phyloP scores from a whole-genome alignment of 2,888 invertebrate species.

The Sussaba pulchella region DNA sequence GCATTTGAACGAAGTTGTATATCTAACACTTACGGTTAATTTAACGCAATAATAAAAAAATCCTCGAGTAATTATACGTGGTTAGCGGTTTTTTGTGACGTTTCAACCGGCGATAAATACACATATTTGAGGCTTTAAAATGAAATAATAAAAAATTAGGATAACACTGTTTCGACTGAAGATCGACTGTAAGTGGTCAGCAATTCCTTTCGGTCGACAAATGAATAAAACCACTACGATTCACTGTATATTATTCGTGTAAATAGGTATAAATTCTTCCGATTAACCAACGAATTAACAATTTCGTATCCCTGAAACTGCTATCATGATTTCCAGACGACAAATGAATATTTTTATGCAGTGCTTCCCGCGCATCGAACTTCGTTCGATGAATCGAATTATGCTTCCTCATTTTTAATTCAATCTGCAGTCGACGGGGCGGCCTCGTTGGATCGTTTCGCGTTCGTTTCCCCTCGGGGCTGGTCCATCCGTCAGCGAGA shows the following conservation, averaged over 20 bases:
- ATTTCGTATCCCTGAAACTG: too few relatives aligned
- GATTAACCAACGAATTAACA: too few relatives aligned
- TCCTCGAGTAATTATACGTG: too few relatives aligned
- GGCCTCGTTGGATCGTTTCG: slow-evolving; percentile 10
- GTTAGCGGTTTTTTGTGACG: too few relatives aligned
- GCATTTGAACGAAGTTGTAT: neutral
- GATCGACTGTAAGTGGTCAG: too few relatives aligned
- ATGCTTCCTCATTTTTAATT: slow-evolving; percentile 7
- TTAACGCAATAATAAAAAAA: neutral
- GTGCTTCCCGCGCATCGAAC: too few relatives aligned
- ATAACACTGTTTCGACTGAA: too few relatives aligned
- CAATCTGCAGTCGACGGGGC: neutral
- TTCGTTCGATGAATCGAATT: neutral
- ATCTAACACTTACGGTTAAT: neutral
- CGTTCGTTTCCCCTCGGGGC: slow-evolving; percentile 3
- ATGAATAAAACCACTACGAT: neutral
- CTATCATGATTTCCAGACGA: too few relatives aligned
- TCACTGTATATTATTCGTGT: neutral
- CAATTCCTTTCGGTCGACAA: neutral
- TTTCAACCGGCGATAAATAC: too few relatives aligned
- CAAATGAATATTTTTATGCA: too few relatives aligned
- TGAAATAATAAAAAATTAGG: too few relatives aligned
- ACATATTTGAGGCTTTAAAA: too few relatives aligned
- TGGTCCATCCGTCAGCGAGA: slow-evolving; percentile 49
- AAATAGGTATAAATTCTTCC: neutral